Percentiles rank a stretch among this genome's conserved stretches.
Evolutionary conservation across 2,797 vertebrate species (phyloP).

Genomic region (Prionace glauca): DNA sequence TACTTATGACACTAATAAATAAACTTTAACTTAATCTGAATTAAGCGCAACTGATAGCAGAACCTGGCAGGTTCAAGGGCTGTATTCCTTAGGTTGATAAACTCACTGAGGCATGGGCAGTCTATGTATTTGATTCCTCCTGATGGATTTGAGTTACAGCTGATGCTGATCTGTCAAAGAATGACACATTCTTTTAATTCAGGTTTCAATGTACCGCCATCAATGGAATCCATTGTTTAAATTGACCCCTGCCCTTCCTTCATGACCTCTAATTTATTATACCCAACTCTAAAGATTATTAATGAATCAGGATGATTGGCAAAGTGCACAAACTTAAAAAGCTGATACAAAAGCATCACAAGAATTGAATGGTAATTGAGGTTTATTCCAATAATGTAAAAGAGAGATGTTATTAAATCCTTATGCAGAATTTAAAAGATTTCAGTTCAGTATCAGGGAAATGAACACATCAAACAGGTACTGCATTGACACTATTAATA

Average conservation of each 20-base stretch:
- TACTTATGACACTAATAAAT: too few relatives aligned
- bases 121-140: conserved; percentile 6
- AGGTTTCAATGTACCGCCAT: not conserved
- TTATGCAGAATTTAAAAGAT: not conserved
- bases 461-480: not conserved
- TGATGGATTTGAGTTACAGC: conserved; percentile 22
- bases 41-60: not conserved
- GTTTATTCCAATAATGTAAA: not conserved
- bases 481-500: not conserved
- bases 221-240: conserved; percentile 24
- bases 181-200: not conserved
- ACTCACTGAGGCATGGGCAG: not conserved
- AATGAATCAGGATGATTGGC: conserved; percentile 33
- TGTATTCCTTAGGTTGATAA: not conserved
- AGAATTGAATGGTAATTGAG: not conserved
- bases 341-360: not conserved
- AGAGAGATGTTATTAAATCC: conserved; percentile 19
- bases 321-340: not conserved
- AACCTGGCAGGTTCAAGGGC: not conserved
- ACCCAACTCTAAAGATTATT: not conserved
- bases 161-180: not conserved
- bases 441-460: conserved; percentile 6
- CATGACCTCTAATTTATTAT: not conserved
- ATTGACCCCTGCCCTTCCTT: not conserved
- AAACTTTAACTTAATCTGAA: too few relatives aligned